Evolutionary conservation across 2,797 vertebrate genomes (phyloP), one percentile per base, ranked within the genome.

Genomic region (Zalophus californianus): DNA sequence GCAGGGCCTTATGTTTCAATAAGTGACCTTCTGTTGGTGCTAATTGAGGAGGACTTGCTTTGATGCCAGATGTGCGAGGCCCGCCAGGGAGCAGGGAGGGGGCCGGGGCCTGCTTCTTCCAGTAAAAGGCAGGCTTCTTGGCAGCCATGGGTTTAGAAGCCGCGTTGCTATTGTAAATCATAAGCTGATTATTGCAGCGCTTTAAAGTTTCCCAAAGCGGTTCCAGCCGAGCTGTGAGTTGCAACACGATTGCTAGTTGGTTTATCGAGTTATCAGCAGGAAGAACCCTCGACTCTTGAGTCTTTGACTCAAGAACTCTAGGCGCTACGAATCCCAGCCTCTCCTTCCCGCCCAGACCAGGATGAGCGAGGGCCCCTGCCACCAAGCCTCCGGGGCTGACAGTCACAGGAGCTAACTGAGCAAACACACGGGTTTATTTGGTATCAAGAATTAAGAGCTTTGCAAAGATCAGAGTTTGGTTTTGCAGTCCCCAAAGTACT

Each of bases 11-110:
- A 52, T 29, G 54, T 86, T 94, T 91, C 62, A 79, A 2, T 27
- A 88, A 94, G 86, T 95, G 95, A 98, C 97, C 97, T 96, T 97
- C 86, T 89, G 96, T 21, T 94, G 96, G 96, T 52, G 13, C 52
- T 92, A 58, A 96, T 5, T 64, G 92, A 95, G 70, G 58, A 87
- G 83, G 48, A 25, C 82, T 60, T 68, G 95, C 77, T 29, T 15
- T 1, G n/a, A 23, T 80, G 92, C 96, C 96, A 96, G 88, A 72
- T 44, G 0, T 27, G 21, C 1, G 0, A 80, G 38, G 60, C 48
- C 96, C 0, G 50, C 94, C 95, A 93, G 56, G 86, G 88, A 94
- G 68, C 41, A 25, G 18, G 72, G 56, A 58, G 83, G 89, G n/a
- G 95, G 78, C 41, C 35, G 10, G 7, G 54, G 94, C 82, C 80